phyloP scores from a whole-genome alignment of 1,140 invertebrate species.

The Phortica variegata region DNA sequence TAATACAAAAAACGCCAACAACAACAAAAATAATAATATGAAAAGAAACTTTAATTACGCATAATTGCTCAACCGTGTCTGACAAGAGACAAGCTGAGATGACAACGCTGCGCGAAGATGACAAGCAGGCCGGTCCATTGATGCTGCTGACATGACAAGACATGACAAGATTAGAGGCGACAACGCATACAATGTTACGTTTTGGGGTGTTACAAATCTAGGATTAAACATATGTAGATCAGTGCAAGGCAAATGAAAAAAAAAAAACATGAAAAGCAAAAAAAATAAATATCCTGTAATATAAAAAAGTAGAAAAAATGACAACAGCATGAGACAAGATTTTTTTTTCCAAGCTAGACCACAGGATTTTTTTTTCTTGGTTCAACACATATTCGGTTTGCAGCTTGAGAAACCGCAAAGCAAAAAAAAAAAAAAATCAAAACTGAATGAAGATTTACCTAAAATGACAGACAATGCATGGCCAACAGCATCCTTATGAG shows the following conservation, averaged over 20 bases:
- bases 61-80: slow-evolving; percentile 50
- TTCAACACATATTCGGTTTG: slow-evolving; percentile 17
- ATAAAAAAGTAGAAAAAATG: no score
- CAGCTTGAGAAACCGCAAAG: slow-evolving; percentile 32
- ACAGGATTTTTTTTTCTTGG: slow-evolving; percentile 17
- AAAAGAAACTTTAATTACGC: slow-evolving; percentile 44
- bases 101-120: slow-evolving; percentile 13
- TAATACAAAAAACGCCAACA: no score
- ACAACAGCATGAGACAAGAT: no score
- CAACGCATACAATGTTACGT: slow-evolving; percentile 11
- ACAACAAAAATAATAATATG: background rate
- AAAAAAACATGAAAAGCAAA: background rate
- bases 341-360: slow-evolving; percentile 18
- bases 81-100: slow-evolving; percentile 18
- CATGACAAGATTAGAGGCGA: slow-evolving; percentile 1
- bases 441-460: slow-evolving; percentile 11
- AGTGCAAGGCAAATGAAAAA: background rate
- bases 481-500: slow-evolving; percentile 50
- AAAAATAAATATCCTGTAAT: background rate
- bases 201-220: slow-evolving; percentile 44
- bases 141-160: no score
- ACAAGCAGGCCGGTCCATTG: background rate
- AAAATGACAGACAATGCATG: slow-evolving; percentile 38
- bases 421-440: slow-evolving; percentile 7
- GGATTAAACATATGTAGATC: slow-evolving; percentile 54